Base-by-base conservation (phyloP, 53 echinoderm and acorn worm genomes). In the Luidia sarsii region DNA sequence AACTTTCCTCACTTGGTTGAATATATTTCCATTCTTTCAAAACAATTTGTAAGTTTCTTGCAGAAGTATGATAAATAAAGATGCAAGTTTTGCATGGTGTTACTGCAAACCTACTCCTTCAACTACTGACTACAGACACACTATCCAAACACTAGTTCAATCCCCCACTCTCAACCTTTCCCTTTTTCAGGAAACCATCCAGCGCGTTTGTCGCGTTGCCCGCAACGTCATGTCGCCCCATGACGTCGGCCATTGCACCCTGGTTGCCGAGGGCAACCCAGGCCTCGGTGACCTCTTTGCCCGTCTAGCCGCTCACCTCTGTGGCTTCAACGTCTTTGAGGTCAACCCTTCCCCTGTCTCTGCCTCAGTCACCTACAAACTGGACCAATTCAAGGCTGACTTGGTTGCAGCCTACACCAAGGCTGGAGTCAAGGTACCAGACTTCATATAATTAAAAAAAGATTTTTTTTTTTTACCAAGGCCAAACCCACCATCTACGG, bases 211-310 rank as follows among this genome's bases (percentile, higher is more conserved):
- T 45, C 97, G 90, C 50, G 74, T 96, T 11, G 97, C 97, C 21
- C 90, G 97, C 7, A 90, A 77, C 88, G 91, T 96, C 49, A 90
- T 90, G 88, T 93, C 97, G 5, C 91, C 97, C 14, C 97, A 96
- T 19, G 92, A 93, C 62, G 97, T 96, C 6, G 91, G 93, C 66
- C 97, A 96, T 25, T 79, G 84, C 54, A 87, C 91, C 37, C 59
- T 96, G 35, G 93, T 96, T 1, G 93, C 91, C 34, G 97, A 96
- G 66, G 97, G 97, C 64, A 93, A 92, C 86, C 97, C 97, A 10
- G 97, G 97, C 7, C 82, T 93, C 0, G 88, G 90, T 49, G 72
- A 90, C 57, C 88, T 96, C 39, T 85, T 96, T 36, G 90, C 93
- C 8, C 85, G 92, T 1, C 54, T 96, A 1, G 97, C 93, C n/a